These are phyloP conservation scores for Protobothrops flavoviridis DNA, from an alignment of 2,113 vertebrate species.

Conservation along the genomic window DNA sequence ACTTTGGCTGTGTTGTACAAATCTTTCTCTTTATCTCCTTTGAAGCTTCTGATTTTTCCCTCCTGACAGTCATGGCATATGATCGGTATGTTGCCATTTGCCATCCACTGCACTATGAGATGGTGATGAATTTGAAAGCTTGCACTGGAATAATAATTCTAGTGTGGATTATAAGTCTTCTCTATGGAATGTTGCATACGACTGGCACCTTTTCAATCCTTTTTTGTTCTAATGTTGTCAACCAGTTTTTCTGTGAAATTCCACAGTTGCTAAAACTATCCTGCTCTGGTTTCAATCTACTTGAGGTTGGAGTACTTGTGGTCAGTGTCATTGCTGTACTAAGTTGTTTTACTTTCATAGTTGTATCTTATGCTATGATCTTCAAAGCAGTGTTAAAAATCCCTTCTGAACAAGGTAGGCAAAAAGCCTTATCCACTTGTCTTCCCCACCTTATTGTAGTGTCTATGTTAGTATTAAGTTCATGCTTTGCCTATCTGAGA, in stretches of 20 bases:
- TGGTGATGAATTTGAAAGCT: too few relatives aligned
- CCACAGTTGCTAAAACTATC: background rate
- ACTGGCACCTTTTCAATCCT: background rate
- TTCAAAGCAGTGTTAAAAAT: constrained; percentile 41
- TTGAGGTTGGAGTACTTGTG: background rate
- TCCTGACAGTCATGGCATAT: background rate
- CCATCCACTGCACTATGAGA: too few relatives aligned
- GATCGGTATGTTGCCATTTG: too few relatives aligned
- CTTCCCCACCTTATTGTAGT: constrained; percentile 42
- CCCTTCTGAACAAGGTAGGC: background rate
- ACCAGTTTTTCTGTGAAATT: background rate
- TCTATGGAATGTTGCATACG: background rate
- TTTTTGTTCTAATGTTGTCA: background rate
- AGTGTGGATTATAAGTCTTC: background rate
- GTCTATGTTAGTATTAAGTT: constrained; percentile 32
- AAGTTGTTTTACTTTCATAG: constrained; percentile 31
- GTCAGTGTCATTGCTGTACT: background rate
- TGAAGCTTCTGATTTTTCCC: background rate
- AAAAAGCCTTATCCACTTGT: constrained; percentile 46
- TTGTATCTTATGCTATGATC: constrained; percentile 28
- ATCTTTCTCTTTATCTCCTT: background rate
- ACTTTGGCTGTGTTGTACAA: background rate
- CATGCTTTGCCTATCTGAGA: constrained; percentile 36
- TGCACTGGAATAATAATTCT: background rate
- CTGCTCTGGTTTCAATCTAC: background rate